These are phyloP conservation scores for Bergia puertoricense DNA, from an alignment of 92 coral and sea anemone genomes.

Conservation along the genomic window DNA sequence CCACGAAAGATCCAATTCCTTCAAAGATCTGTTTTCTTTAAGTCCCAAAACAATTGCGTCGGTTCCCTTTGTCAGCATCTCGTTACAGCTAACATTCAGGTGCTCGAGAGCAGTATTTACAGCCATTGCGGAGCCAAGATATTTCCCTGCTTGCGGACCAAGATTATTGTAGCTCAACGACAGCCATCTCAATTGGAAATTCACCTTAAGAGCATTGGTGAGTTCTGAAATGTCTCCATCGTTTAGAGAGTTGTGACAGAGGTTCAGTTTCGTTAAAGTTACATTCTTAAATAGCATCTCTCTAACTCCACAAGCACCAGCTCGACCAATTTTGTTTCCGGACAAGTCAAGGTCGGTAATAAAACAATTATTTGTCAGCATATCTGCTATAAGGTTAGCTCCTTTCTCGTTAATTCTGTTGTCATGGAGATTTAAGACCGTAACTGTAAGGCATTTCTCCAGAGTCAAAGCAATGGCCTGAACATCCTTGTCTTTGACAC, in stretches of 20 bases:
- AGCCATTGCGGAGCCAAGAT: slow-evolving; percentile 44
- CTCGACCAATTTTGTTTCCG: slow-evolving; percentile 56
- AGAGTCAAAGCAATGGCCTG: slow-evolving; percentile 54
- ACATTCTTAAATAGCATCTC: slow-evolving; percentile 51
- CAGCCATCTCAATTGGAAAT: slow-evolving; percentile 52
- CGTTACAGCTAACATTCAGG: slow-evolving; percentile 73
- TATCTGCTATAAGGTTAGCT: slow-evolving; percentile 42
- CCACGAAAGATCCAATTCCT: slow-evolving; percentile 65
- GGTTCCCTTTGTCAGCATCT: slow-evolving; percentile 56
- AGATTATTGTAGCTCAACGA: slow-evolving; percentile 58
- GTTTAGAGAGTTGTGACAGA: slow-evolving; percentile 46
- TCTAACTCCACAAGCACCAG: slow-evolving; percentile 49
- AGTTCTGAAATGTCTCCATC: slow-evolving; percentile 54
- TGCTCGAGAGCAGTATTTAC: slow-evolving; percentile 50
- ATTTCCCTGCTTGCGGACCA: slow-evolving; percentile 50
- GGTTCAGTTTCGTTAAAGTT: slow-evolving; percentile 51
- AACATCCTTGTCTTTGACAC: slow-evolving; percentile 54
- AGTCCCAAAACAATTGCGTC: slow-evolving; percentile 45
- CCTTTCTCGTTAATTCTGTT: slow-evolving; percentile 58
- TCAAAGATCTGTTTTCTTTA: slow-evolving; percentile 48
- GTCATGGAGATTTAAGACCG: slow-evolving; percentile 70
- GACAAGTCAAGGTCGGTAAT: slow-evolving; percentile 64
- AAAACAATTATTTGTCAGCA: slow-evolving; percentile 55
- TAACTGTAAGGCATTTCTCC: slow-evolving; percentile 51
- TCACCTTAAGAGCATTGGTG: slow-evolving; percentile 48